Evolutionary conservation across 2,797 vertebrate species (phyloP).

Genomic region (Australoheros facetus): DNA sequence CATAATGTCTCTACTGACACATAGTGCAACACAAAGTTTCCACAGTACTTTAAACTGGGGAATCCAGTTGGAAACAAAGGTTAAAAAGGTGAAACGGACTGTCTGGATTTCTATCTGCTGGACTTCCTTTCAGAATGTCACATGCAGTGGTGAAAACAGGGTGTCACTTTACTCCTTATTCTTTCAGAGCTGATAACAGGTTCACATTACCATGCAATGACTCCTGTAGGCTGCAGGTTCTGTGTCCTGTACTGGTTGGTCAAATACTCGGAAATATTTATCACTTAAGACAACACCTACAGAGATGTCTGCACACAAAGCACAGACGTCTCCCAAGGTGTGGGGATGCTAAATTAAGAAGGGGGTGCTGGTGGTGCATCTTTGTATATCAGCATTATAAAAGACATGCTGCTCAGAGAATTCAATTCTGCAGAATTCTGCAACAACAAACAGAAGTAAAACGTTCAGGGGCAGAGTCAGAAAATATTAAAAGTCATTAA

Average conservation of each 20-base stretch:
- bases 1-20: slow-evolving; percentile 25
- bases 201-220: slow-evolving; percentile 43
- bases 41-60: slow-evolving; percentile 21
- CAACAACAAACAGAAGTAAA: no score
- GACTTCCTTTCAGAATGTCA: slow-evolving; percentile 12
- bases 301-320: neutral
- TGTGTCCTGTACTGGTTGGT: neutral
- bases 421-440: no score
- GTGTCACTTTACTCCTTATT: slow-evolving; percentile 38
- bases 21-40: slow-evolving; percentile 17
- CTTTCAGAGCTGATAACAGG: slow-evolving; percentile 27
- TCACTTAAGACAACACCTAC: neutral
- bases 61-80: slow-evolving; percentile 25
- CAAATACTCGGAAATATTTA: neutral
- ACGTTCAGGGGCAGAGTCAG: no score
- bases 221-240: slow-evolving; percentile 25
- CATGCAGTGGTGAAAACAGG: slow-evolving; percentile 12
- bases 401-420: neutral
- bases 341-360: neutral
- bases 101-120: slow-evolving; percentile 7
- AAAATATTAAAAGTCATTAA: neutral
- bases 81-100: slow-evolving; percentile 3
- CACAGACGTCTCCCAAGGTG: neutral
- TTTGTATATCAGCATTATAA: neutral
- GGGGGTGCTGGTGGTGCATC: neutral